Conservation (phyloP, 2,797 vertebrate genomes). For the Gallinago nigripennis region DNA sequence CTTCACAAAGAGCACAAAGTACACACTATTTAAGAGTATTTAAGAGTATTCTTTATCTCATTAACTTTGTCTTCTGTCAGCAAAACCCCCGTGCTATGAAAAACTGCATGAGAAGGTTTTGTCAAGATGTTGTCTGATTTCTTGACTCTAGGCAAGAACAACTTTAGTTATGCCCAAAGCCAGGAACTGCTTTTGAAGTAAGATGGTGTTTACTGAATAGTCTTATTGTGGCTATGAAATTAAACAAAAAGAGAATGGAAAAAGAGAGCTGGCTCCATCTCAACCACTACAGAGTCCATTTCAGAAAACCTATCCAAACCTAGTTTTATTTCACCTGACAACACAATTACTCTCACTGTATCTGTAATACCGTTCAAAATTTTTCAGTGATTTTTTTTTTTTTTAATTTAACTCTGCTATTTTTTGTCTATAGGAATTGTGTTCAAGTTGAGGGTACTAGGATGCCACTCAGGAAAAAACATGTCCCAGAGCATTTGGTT, state of each 20-base stretch:
- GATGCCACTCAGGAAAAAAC: conserved; percentile 7
- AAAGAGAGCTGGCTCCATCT: not conserved
- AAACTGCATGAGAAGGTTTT: not conserved
- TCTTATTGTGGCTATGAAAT: not conserved
- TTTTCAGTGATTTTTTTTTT: not conserved
- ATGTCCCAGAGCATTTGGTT: conserved; percentile 19
- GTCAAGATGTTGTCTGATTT: not conserved
- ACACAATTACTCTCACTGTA: not conserved
- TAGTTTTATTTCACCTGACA: not conserved
- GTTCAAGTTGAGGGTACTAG: not conserved
- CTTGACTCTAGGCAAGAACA: not conserved
- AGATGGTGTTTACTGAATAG: not conserved
- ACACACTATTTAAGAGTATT: rapidly evolving
- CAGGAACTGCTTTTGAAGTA: not conserved
- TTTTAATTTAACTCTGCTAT: not conserved
- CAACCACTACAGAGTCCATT: rapidly evolving
- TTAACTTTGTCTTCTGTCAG: not conserved
- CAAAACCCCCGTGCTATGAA: not conserved
- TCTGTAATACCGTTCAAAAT: not conserved
- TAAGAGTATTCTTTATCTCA: not conserved
- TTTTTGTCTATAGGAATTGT: not conserved
- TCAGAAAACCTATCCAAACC: not conserved
- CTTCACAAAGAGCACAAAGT: not conserved
- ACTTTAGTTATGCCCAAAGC: not conserved
- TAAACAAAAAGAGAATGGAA: not conserved